Percentiles rank a stretch among this genome's conserved stretches.
phyloP scores from a whole-genome alignment of 2,113 vertebrate genomes.

The Poeciliopsis occidentalis region DNA sequence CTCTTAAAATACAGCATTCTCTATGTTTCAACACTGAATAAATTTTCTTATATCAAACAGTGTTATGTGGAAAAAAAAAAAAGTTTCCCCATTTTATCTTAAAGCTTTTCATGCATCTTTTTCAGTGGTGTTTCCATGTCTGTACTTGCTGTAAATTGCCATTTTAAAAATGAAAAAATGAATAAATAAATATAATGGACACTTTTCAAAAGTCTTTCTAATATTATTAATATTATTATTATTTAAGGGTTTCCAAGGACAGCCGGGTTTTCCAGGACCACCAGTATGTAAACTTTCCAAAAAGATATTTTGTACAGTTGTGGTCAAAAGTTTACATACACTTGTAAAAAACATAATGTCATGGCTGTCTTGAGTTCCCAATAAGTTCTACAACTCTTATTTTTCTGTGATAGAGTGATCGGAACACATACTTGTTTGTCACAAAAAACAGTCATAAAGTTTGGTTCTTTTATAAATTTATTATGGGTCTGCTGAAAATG shows the following conservation, averaged over 20 bases:
- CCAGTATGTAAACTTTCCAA: slow-evolving; percentile 77
- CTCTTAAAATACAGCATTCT: too few relatives aligned
- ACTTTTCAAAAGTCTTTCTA: slow-evolving; percentile 18
- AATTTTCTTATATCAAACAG: background rate
- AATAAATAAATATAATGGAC: background rate
- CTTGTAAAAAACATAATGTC: too few relatives aligned
- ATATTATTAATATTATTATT: too few relatives aligned
- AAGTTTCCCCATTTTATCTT: background rate
- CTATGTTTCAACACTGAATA: background rate
- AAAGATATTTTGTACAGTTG: background rate
- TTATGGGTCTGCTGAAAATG: too few relatives aligned
- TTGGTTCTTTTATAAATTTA: too few relatives aligned
- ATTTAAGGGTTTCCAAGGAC: slow-evolving; percentile 90
- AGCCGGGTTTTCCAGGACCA: slow-evolving; percentile 90
- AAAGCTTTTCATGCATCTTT: background rate
- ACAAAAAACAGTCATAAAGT: too few relatives aligned
- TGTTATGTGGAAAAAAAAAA: background rate
- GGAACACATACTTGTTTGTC: too few relatives aligned
- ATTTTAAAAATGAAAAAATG: background rate
- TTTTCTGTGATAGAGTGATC: too few relatives aligned
- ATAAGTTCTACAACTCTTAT: too few relatives aligned
- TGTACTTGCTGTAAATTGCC: background rate
- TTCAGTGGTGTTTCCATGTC: background rate
- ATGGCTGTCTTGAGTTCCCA: too few relatives aligned
- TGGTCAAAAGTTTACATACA: too few relatives aligned